Conservation (phyloP, 2,888 invertebrate species). For the Ophion ellenae region DNA sequence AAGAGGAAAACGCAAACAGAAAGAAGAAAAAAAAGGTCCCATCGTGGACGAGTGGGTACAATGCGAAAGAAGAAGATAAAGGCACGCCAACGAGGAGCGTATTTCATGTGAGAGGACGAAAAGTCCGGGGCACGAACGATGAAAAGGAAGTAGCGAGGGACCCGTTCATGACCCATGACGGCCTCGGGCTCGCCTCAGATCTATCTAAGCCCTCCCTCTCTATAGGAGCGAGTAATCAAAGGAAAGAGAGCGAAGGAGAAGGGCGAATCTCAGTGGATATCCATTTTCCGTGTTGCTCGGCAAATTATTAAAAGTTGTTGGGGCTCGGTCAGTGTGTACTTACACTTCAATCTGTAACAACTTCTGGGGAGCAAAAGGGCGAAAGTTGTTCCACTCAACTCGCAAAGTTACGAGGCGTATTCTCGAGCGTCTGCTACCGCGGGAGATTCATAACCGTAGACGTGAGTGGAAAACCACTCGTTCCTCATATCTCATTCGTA, state of each 20-base stretch:
- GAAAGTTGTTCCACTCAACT: background rate
- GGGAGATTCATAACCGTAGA: slow-evolving; percentile 22
- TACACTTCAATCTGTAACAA: background rate
- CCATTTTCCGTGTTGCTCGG: slow-evolving; percentile 45
- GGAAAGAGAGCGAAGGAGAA: slow-evolving; percentile 29
- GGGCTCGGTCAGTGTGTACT: background rate
- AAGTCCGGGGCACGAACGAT: slow-evolving; percentile 53
- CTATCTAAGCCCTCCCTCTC: slow-evolving; percentile 34
- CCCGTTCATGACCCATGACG: slow-evolving; percentile 73
- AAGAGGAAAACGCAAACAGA: slow-evolving; percentile 49
- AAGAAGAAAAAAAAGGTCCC: slow-evolving; percentile 41
- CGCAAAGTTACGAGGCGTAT: background rate
- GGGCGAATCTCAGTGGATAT: slow-evolving; percentile 46
- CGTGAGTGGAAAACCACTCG: slow-evolving; percentile 59
- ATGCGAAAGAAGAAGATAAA: slow-evolving; percentile 31
- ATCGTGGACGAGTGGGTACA: slow-evolving; percentile 31
- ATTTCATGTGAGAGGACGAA: slow-evolving; percentile 56
- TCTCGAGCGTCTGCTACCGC: background rate
- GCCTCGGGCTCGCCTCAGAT: slow-evolving; percentile 67
- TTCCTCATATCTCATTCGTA: slow-evolving; percentile 62
- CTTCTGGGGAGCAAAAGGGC: background rate
- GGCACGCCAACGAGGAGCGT: slow-evolving; percentile 33
- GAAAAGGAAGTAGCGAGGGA: slow-evolving; percentile 60
- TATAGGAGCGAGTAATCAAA: slow-evolving; percentile 35
- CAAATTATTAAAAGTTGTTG: slow-evolving; percentile 36